These are phyloP conservation scores for Oedothorax gibbosus DNA, from an alignment of 1,140 invertebrate genomes.

Conservation along the genomic window DNA sequence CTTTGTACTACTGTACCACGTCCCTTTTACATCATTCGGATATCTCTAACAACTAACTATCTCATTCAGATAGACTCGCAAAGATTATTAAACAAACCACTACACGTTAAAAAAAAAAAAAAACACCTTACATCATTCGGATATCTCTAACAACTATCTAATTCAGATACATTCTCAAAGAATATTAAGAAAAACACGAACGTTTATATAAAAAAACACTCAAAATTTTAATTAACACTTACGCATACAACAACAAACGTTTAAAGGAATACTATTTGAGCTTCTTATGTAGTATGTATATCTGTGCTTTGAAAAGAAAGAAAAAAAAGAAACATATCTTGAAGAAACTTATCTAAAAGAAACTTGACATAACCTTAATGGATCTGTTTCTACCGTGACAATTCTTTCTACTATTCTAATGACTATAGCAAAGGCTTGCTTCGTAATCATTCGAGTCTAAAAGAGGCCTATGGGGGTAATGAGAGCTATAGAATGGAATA, in stretches of 20 bases:
- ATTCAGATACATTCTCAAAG: no score
- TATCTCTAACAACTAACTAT: no score
- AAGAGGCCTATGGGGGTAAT: constrained; percentile 17
- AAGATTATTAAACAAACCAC: no score
- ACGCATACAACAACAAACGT: constrained; percentile 20
- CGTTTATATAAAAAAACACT: no score
- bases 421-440: constrained; percentile 25
- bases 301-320: not conserved
- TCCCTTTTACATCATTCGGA: no score
- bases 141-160: no score
- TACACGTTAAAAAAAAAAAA: no score
- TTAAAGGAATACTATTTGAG: constrained; percentile 1
- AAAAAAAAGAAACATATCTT: not conserved
- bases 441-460: constrained; percentile 13
- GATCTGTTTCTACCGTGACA: constrained; percentile 53
- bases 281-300: not conserved
- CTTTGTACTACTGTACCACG: no score
- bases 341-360: no score
- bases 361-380: constrained; percentile 49
- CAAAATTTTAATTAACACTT: constrained; percentile 15
- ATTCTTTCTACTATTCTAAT: constrained; percentile 25
- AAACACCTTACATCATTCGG: no score
- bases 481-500: not conserved
- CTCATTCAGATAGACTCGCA: no score
- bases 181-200: no score